A percentile compares a stretch with the other conserved stretches of the same genome.
Evolutionary conservation across 2,113 vertebrate species (phyloP).

Genomic region (Psilopsiagon aymara): DNA sequence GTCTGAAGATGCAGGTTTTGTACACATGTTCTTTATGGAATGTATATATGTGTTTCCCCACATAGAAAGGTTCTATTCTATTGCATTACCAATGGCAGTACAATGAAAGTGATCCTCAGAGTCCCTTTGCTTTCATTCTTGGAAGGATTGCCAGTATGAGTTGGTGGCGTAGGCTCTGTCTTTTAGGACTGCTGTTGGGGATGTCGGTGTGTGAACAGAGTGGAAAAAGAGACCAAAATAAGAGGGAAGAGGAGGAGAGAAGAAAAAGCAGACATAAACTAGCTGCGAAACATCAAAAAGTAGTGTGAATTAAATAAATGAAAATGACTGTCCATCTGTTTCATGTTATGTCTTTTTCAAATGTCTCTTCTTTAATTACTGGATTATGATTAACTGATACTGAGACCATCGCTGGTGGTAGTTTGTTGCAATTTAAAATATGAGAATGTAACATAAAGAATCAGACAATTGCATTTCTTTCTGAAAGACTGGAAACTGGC

Average conservation of each 20-base stretch:
- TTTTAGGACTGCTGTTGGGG: not conserved
- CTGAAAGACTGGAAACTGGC: not conserved
- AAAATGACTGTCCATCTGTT: conserved; percentile 6
- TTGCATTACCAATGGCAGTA: not conserved
- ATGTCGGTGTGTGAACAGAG: not conserved
- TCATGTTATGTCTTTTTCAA: not conserved
- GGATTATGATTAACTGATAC: not conserved
- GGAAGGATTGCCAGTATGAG: not conserved
- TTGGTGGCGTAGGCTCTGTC: not conserved
- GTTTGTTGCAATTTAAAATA: not conserved
- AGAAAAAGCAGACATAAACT: not conserved
- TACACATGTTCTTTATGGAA: not conserved
- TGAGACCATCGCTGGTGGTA: not conserved
- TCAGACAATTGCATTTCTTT: not conserved
- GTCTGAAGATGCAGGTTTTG: not conserved
- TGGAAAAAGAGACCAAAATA: not conserved
- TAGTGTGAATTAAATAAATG: not conserved
- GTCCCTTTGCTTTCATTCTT: not conserved
- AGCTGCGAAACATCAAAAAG: not conserved
- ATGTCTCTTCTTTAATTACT: not conserved
- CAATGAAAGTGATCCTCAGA: not conserved
- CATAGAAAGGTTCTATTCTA: not conserved
- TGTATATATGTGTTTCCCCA: not conserved
- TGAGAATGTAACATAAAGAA: not conserved
- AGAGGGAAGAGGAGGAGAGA: not conserved